Evolutionary conservation across 2,888 invertebrate species (phyloP).

Genomic region (Antitype chi): DNA sequence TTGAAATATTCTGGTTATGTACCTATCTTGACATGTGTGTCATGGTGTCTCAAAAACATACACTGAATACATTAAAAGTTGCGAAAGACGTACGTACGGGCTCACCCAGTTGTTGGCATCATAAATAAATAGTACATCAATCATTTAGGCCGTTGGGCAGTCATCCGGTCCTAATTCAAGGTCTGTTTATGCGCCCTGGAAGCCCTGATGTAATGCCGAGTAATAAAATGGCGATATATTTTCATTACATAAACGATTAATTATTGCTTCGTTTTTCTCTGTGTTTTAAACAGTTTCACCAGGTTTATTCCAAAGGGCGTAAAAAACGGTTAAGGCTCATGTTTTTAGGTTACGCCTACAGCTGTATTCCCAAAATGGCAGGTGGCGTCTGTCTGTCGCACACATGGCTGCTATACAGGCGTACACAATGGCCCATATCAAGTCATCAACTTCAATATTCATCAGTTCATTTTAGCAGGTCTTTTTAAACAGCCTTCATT

Average conservation of each 20-base stretch:
- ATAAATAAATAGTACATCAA: constrained; percentile 64
- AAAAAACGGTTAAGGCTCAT: constrained; percentile 14
- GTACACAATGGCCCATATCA: constrained; percentile 53
- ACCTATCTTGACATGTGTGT: constrained; percentile 43
- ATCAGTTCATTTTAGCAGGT: constrained; percentile 25
- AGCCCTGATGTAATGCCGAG: constrained; percentile 56
- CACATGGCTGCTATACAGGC: constrained; percentile 43
- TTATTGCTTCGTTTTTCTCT: neutral
- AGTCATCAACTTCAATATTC: constrained; percentile 23
- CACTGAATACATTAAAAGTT: constrained; percentile 54
- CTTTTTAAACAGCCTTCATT: neutral
- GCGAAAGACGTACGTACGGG: constrained; percentile 51
- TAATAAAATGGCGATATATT: constrained; percentile 43
- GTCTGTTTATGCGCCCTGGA: constrained; percentile 59
- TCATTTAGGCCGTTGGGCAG: constrained; percentile 47
- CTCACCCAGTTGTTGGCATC: constrained; percentile 49
- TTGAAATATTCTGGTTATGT: constrained; percentile 12
- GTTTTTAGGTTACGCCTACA: constrained; percentile 49
- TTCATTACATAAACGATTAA: constrained; percentile 16
- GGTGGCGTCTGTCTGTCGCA: constrained; percentile 57
- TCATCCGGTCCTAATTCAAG: constrained; percentile 61
- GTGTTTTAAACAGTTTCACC: neutral
- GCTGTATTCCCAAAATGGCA: constrained; percentile 37
- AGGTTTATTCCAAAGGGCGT: constrained; percentile 17
- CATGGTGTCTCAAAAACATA: constrained; percentile 27